Evolutionary conservation across 2,797 vertebrate genomes (phyloP).

Genomic region (Liparis tanakae): DNA sequence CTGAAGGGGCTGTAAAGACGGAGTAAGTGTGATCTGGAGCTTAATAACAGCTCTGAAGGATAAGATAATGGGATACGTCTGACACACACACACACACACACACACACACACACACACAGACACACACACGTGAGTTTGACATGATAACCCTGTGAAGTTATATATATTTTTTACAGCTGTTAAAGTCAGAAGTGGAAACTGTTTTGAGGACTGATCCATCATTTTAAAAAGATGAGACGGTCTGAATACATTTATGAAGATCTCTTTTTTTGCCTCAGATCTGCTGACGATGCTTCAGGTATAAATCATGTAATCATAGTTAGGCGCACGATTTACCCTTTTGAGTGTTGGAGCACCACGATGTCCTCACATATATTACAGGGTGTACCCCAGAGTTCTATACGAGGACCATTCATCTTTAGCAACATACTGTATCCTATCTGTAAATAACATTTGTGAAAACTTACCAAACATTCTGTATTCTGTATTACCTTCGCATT

Average conservation of each 20-base stretch:
- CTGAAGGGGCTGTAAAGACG: slow-evolving; percentile 21
- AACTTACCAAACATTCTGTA: not conserved
- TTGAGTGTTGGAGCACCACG: not conserved
- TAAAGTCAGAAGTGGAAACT: slow-evolving; percentile 12
- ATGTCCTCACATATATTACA: not conserved
- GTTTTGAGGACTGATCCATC: slow-evolving; percentile 16
- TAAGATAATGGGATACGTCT: slow-evolving; percentile 32
- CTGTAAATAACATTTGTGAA: not conserved
- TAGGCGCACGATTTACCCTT: not conserved
- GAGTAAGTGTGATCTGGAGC: slow-evolving; percentile 34
- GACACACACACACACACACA: not conserved
- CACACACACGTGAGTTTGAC: slow-evolving; percentile 5
- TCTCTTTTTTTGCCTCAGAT: not conserved
- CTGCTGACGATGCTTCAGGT: not conserved
- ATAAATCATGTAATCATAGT: not conserved
- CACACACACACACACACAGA: too few relatives aligned
- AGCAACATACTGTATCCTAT: not conserved
- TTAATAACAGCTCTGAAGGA: slow-evolving; percentile 46
- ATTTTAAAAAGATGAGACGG: not conserved
- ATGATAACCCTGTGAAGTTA: slow-evolving; percentile 7
- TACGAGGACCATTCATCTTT: not conserved
- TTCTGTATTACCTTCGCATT: too few relatives aligned
- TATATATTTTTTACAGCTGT: slow-evolving; percentile 40
- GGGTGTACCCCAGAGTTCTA: not conserved
- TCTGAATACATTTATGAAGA: not conserved